A percentile compares a stretch with the other conserved stretches of the same genome.
Conservation (phyloP, 2,797 vertebrate genomes). For the Argentina silus region DNA sequence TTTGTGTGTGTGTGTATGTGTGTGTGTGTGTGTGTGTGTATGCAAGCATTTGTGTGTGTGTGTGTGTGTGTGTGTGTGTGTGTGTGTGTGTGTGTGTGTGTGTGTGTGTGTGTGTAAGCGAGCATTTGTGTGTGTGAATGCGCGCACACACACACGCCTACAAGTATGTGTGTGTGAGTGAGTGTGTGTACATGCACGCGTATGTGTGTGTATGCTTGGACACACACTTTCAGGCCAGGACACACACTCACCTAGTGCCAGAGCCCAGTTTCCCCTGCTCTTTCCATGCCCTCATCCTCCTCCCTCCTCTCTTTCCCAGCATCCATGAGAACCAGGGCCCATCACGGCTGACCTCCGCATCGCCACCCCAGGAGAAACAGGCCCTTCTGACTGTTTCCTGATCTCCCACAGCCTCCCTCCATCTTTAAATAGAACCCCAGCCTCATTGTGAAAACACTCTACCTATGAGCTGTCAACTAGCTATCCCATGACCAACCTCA, state of each 20-base stretch:
- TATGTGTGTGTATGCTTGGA: constrained; percentile 13
- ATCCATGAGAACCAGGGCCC: constrained; percentile 36
- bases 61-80: constrained; percentile 6
- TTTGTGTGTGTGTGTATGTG: constrained; percentile 19
- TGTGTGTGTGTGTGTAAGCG: not conserved
- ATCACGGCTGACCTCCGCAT: constrained; percentile 61
- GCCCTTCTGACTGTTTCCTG: constrained; percentile 60
- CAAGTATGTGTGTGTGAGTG: constrained; percentile 13
- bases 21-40: constrained; percentile 36
- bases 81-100: not conserved
- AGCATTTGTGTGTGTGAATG: constrained; percentile 35
- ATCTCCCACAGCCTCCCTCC: constrained; percentile 44
- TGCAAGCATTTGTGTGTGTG: constrained; percentile 13
- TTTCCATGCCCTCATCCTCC: constrained; percentile 75
- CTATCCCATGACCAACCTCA: constrained; percentile 8
- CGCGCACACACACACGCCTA: too few species aligned
- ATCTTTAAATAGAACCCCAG: not conserved
- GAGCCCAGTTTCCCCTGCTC: constrained; percentile 34
- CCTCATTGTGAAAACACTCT: not conserved
- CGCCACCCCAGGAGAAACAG: constrained; percentile 54
- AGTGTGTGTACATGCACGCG: constrained; percentile 37
- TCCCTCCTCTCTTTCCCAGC: constrained; percentile 47
- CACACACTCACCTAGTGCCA: constrained; percentile 32
- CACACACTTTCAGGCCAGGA: constrained; percentile 22
- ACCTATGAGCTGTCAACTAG: not conserved